Percentiles rank a stretch among this genome's conserved stretches.
Evolutionary conservation across 1,140 invertebrate genomes (phyloP).

Genomic region (Tribolium castaneum): DNA sequence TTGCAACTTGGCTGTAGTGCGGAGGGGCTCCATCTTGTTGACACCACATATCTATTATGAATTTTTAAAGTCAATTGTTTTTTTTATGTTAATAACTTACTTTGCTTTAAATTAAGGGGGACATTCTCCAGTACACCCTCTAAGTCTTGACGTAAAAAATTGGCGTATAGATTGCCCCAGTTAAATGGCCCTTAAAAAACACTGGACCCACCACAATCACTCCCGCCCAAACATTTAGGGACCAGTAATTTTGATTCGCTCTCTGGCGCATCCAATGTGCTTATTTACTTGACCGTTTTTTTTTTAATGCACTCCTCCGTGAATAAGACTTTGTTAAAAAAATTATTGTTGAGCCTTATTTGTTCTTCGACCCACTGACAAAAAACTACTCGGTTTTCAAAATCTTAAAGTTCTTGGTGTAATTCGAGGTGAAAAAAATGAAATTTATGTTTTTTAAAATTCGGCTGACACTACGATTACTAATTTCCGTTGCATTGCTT

Average conservation of each 20-base stretch:
- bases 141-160: too few relatives aligned
- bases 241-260: constrained; percentile 44
- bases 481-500: neutral
- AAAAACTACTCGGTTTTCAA: constrained; percentile 1
- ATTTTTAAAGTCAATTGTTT: too few relatives aligned
- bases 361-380: constrained; percentile 48
- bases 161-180: too few relatives aligned
- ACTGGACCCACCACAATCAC: too few relatives aligned
- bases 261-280: constrained; percentile 42
- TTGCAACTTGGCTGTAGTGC: neutral
- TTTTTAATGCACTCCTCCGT: neutral
- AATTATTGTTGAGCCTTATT: constrained; percentile 42
- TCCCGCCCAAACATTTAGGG: too few relatives aligned
- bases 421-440: neutral
- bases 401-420: neutral
- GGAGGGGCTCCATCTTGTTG: too few relatives aligned
- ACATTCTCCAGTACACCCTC: too few relatives aligned
- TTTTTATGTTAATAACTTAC: too few relatives aligned
- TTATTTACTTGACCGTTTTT: constrained; percentile 10
- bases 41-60: too few relatives aligned
- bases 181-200: too few relatives aligned
- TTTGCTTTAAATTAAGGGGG: too few relatives aligned
- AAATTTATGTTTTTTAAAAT: neutral
- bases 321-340: constrained; percentile 42
- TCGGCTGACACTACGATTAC: neutral